These are phyloP conservation scores for Slavum lentiscoides DNA, from an alignment of 2,888 invertebrate species.

Conservation along the genomic window DNA sequence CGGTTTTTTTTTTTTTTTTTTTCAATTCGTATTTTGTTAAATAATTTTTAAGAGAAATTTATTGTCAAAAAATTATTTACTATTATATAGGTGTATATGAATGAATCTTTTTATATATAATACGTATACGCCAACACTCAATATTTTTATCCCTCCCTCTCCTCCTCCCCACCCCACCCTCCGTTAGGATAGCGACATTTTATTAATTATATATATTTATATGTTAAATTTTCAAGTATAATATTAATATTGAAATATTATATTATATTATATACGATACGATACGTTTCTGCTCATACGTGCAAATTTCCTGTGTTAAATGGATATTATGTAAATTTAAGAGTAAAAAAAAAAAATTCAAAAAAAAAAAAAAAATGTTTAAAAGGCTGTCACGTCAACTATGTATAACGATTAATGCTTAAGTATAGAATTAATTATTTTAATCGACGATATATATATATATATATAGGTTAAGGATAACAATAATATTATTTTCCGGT, in stretches of 20 bases:
- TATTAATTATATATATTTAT: conserved; percentile 10
- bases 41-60: conserved; percentile 7
- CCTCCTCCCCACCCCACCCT: not conserved
- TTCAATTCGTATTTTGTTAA: conserved; percentile 8
- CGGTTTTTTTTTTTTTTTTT: not conserved
- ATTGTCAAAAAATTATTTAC: not conserved
- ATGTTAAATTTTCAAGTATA: conserved; percentile 25
- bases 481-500: conserved; percentile 14
- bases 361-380: conserved; percentile 21
- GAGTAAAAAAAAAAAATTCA: not conserved
- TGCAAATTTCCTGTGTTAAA: conserved; percentile 41
- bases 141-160: no score
- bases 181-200: conserved; percentile 14
- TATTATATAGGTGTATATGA: not conserved
- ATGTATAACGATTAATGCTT: conserved; percentile 53
- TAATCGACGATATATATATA: conserved; percentile 28
- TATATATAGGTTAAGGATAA: not conserved
- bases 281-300: conserved; percentile 48
- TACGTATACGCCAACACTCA: no score
- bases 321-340: conserved; percentile 23
- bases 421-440: conserved; percentile 50
- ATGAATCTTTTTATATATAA: no score
- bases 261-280: no score
- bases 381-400: conserved; percentile 52
- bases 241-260: conserved; percentile 7